Conservation (phyloP, 37 sponge, comb jelly and placozoan species). For the Eunapius fragilis region DNA sequence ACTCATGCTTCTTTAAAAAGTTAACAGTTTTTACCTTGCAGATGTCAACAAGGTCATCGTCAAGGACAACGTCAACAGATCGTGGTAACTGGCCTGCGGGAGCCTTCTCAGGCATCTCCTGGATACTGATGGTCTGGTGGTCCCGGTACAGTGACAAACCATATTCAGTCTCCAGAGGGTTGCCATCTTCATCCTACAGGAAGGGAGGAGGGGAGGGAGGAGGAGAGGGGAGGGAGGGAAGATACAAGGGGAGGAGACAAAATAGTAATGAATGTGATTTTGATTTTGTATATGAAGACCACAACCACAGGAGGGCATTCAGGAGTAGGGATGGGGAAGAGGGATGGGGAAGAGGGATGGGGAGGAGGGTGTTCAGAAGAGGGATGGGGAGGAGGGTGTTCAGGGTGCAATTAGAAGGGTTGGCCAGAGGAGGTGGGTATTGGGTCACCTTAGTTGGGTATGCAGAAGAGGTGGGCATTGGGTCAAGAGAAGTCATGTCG, state of each 20-base stretch:
- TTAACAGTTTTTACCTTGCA: slow-evolving; percentile 93
- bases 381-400: no score
- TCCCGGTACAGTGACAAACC: slow-evolving; percentile 92
- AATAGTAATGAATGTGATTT: no score
- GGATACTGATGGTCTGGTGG: slow-evolving; percentile 95
- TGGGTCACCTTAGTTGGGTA: slow-evolving; percentile 90
- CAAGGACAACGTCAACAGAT: slow-evolving; percentile 88
- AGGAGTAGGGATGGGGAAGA: no score
- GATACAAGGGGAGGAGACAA: slow-evolving; percentile 75
- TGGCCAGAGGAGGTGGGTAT: no score
- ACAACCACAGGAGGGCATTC: no score
- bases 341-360: no score
- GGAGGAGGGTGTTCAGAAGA: no score
- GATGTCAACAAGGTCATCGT: slow-evolving; percentile 92
- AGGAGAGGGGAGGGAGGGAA: not conserved
- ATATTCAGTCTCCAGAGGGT: slow-evolving; percentile 97
- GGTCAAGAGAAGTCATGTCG: slow-evolving; percentile 95
- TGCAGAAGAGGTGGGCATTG: slow-evolving; percentile 75
- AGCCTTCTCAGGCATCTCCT: slow-evolving; percentile 98
- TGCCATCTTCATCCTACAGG: slow-evolving; percentile 91
- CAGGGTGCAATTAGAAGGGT: no score
- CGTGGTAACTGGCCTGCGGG: slow-evolving; percentile 99
- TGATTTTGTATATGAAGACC: no score
- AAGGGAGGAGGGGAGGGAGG: not conserved
- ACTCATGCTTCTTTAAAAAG: not conserved